Evolutionary conservation across 2,888 invertebrate genomes (phyloP).

Genomic region (Thera obeliscata): DNA sequence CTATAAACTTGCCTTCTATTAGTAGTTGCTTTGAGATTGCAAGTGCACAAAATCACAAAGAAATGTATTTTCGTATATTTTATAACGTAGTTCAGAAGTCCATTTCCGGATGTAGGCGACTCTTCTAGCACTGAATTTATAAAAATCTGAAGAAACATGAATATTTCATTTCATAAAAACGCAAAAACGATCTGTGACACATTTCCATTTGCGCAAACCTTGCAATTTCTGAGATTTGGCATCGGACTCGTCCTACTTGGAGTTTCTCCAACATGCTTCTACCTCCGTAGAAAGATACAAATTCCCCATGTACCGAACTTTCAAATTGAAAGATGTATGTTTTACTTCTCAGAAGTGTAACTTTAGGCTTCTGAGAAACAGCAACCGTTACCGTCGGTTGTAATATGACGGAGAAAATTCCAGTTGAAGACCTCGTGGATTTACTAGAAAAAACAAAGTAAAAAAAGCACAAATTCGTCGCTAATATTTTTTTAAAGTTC

Average conservation of each 20-base stretch:
- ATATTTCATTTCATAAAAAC: constrained; percentile 4
- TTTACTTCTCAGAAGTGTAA: constrained; percentile 13
- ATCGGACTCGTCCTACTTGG: constrained; percentile 44
- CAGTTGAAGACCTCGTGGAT: too few species aligned
- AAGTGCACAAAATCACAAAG: too few species aligned
- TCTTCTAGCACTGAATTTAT: too few species aligned
- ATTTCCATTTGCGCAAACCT: constrained; percentile 35
- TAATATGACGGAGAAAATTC: background rate
- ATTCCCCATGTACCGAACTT: constrained; percentile 45
- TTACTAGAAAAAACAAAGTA: too few species aligned
- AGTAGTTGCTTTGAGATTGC: too few species aligned
- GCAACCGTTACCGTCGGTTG: background rate
- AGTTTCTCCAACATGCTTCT: constrained; percentile 41
- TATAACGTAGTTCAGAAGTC: too few species aligned
- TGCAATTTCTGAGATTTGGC: constrained; percentile 39
- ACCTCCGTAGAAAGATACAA: constrained; percentile 43
- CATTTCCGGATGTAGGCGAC: too few species aligned
- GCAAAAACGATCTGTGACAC: constrained; percentile 25
- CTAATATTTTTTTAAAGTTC: too few species aligned
- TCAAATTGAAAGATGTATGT: constrained; percentile 52
- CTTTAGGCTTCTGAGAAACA: background rate
- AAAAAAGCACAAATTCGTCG: too few species aligned
- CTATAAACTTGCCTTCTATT: too few species aligned
- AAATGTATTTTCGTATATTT: too few species aligned
- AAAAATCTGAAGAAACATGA: background rate